Evolutionary conservation across 2,888 invertebrate species (phyloP).

Genomic region (Clivina fossor): DNA sequence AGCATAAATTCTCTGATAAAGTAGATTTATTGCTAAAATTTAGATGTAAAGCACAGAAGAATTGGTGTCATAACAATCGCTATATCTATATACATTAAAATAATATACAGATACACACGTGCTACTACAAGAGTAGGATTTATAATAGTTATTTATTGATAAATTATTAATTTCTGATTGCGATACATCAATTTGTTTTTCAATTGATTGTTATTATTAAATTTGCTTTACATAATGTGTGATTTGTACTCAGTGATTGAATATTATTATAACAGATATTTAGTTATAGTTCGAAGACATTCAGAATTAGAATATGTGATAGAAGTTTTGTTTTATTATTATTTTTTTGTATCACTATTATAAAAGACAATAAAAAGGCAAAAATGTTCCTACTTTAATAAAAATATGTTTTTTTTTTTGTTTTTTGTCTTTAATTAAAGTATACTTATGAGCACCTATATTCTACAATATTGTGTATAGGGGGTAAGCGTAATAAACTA

Average conservation of each 20-base stretch:
- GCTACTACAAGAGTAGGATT: too few species aligned
- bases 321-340: too few species aligned
- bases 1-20: conserved; percentile 20
- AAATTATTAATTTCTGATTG: too few species aligned
- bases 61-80: conserved; percentile 6
- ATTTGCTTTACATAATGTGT: conserved; percentile 8
- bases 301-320: too few species aligned
- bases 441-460: conserved; percentile 28
- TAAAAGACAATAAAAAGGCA: conserved; percentile 26
- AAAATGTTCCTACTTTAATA: conserved; percentile 31
- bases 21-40: conserved; percentile 17
- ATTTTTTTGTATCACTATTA: too few species aligned
- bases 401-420: conserved; percentile 18
- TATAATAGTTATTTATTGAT: too few species aligned
- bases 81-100: not conserved
- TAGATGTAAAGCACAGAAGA: conserved; percentile 24
- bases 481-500: conserved; percentile 29
- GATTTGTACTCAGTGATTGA: conserved; percentile 21
- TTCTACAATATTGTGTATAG: conserved; percentile 20
- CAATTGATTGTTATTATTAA: not conserved
- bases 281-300: too few species aligned
- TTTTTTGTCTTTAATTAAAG: conserved; percentile 20
- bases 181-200: not conserved
- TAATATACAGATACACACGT: too few species aligned
- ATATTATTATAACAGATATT: too few species aligned